Conservation (phyloP, 1,140 invertebrate species). For the Drosophila lacteicornis region DNA sequence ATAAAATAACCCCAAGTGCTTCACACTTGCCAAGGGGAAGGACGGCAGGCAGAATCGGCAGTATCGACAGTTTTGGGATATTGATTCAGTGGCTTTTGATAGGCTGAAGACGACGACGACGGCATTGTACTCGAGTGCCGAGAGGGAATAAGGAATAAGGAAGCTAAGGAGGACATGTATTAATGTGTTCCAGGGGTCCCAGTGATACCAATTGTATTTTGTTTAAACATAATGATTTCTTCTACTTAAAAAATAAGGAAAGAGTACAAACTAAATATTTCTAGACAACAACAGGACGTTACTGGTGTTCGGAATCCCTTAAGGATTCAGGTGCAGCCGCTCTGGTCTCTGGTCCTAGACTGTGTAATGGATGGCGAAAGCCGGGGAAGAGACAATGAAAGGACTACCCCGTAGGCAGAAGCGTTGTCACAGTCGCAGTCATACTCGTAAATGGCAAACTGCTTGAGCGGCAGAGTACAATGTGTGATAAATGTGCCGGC, state of each 20-base stretch:
- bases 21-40: constrained; percentile 6
- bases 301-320: no score
- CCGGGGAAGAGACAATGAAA: neutral
- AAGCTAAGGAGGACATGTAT: neutral
- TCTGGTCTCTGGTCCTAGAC: neutral
- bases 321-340: neutral
- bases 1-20: constrained; percentile 37
- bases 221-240: no score
- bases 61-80: constrained; percentile 1
- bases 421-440: constrained; percentile 37
- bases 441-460: constrained; percentile 53
- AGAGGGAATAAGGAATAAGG: neutral
- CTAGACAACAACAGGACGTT: no score
- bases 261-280: no score
- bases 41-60: neutral
- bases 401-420: neutral
- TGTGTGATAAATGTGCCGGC: constrained; percentile 75
- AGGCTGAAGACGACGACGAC: neutral
- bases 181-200: no score
- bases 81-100: constrained; percentile 32
- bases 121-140: no score
- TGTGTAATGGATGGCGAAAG: neutral
- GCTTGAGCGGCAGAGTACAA: constrained; percentile 64
- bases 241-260: no score
- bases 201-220: no score